Evolutionary conservation across 2,888 invertebrate species (phyloP).

Genomic region (Limenitis camilla): DNA sequence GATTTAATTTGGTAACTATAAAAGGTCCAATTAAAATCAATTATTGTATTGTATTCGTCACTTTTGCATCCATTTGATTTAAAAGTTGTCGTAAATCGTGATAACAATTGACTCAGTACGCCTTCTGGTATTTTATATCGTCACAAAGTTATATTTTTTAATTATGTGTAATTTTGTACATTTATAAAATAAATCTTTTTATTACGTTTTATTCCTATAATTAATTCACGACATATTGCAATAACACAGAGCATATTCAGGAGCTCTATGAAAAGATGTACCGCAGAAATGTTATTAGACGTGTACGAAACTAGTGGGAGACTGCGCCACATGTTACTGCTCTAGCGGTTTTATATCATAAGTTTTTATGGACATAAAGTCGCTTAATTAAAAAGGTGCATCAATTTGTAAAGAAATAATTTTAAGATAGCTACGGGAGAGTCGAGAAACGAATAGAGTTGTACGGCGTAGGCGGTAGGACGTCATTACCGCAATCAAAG

Average conservation of each 20-base stretch:
- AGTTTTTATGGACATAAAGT: constrained; percentile 23
- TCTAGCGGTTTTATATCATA: constrained; percentile 12
- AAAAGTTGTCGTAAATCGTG: too few species aligned
- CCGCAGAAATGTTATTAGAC: constrained; percentile 11
- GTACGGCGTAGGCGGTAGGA: constrained; percentile 53
- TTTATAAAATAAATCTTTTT: too few species aligned
- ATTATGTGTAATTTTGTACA: too few species aligned
- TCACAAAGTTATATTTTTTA: too few species aligned
- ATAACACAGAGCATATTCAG: constrained; percentile 12
- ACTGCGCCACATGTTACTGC: constrained; percentile 11
- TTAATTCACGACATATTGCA: constrained; percentile 12
- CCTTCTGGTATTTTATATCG: too few species aligned
- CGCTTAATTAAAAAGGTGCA: constrained; percentile 48
- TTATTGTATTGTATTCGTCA: too few species aligned
- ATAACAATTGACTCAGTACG: too few species aligned
- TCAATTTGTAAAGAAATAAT: constrained; percentile 64
- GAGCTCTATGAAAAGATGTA: constrained; percentile 13
- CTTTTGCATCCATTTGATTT: too few species aligned
- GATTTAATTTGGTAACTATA: too few species aligned
- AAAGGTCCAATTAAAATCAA: too few species aligned
- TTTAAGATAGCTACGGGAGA: constrained; percentile 60
- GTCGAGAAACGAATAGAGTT: constrained; percentile 50
- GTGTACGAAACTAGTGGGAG: constrained; percentile 5
- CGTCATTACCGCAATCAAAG: constrained; percentile 75
- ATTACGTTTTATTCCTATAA: constrained; percentile 1